Evolutionary conservation across 2,888 invertebrate genomes (phyloP), one percentile per base, ranked within the genome.

Genomic region (Ditula angustiorana): DNA sequence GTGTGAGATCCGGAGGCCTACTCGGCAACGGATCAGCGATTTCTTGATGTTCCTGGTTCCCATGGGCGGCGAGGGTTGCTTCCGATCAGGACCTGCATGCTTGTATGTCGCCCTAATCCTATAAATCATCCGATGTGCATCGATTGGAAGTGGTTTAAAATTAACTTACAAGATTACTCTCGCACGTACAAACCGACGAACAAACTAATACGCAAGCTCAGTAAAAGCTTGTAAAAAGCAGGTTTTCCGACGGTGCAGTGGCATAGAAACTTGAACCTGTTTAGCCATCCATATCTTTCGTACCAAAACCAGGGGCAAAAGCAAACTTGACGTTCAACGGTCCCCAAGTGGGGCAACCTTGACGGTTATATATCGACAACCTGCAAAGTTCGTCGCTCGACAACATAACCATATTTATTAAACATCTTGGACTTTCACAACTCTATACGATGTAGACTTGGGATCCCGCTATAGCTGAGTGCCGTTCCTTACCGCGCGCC

Each of bases 371-470:
- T 50, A 62, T 62, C 50, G 55, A 13, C 23, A 16, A n/a, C n/a
- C n/a, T n/a, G 41, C 57, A 11, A 30, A 56, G 61, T 62, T 62
- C 55, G 56, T 37, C 49, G 61, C 53, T 28, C 52, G 37, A 59
- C 61, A 61, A 61, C 61, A 53, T 35, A 47, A 61, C 46, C 35
- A 37, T 37, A 37, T 37, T 5, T 5, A 26, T 3, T 41, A 19
- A 41, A 41, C 41, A n/a, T n/a, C n/a, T 53, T 53, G 23, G 56
- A 49, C 63, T 64, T 49, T 53, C 62, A 55, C 80, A 78, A 67
- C 86, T 84, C 83, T 77, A 76, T 77, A 58, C 69, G 68, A 73
- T 76, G 56, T 83, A 81, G 84, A 77, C 86, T 72, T 83, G 81
- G 83, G 83, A 85, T 82, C 85, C 80, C 77, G 81, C 83, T 77